Conservation (phyloP, 2,888 invertebrate genomes). For the Cephalotes varians region DNA sequence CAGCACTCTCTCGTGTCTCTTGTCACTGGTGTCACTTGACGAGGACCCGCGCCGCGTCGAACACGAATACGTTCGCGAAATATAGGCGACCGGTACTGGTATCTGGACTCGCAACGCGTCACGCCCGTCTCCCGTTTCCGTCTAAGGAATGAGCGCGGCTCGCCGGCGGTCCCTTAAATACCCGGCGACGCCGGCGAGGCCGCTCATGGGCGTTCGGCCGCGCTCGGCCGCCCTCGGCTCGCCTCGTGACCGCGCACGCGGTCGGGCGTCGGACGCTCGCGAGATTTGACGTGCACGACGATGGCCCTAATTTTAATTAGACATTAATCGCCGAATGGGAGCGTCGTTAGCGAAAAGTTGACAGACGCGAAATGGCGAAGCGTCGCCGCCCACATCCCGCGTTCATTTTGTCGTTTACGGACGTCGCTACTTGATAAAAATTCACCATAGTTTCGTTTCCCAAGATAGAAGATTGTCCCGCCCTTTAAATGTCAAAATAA, state of each 20-base stretch:
- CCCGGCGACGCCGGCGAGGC: conserved; percentile 68
- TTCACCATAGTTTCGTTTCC: background rate
- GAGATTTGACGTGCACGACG: conserved; percentile 35
- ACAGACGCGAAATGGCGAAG: background rate
- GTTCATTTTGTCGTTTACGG: background rate
- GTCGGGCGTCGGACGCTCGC: conserved; percentile 48
- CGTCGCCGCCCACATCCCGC: background rate
- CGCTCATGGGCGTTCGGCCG: conserved; percentile 75
- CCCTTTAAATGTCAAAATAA: background rate
- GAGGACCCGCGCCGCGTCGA: conserved; percentile 21
- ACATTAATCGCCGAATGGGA: background rate
- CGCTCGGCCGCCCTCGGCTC: conserved; percentile 54
- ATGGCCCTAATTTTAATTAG: conserved; percentile 30
- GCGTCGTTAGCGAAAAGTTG: background rate
- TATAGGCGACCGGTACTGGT: background rate
- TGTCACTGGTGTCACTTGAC: conserved; percentile 56
- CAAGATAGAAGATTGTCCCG: background rate
- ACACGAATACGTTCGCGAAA: conserved; percentile 33
- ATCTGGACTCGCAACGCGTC: background rate
- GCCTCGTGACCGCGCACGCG: conserved; percentile 58
- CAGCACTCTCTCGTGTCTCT: conserved; percentile 49
- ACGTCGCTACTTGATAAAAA: background rate
- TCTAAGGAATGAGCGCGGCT: conserved; percentile 81
- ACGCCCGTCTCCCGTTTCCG: conserved; percentile 63
- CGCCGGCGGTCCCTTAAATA: conserved; percentile 83